Conservation (phyloP, 2,888 invertebrate species). For the Nipponacmea schrenckii region DNA sequence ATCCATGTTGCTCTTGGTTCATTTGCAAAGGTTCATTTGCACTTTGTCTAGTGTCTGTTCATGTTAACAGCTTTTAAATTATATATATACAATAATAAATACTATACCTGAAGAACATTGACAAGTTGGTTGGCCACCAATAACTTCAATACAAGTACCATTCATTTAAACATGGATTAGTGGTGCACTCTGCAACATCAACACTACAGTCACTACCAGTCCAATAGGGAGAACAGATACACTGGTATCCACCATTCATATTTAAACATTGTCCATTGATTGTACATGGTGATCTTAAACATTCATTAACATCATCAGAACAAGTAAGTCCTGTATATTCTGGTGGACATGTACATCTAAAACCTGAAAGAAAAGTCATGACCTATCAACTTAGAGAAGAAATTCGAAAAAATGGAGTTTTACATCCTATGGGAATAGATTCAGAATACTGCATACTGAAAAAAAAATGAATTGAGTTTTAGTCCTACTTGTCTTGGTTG, state of each 20-base stretch:
- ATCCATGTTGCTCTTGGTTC: too few species aligned
- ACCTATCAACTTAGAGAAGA: not conserved
- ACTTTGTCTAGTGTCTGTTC: too few species aligned
- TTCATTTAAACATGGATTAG: constrained; percentile 85
- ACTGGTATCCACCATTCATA: constrained; percentile 85
- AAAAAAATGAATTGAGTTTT: too few species aligned
- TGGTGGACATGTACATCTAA: constrained; percentile 37
- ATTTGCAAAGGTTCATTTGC: too few species aligned
- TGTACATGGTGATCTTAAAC: constrained; percentile 63
- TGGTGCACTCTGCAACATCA: constrained; percentile 82
- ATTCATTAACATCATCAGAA: constrained; percentile 87
- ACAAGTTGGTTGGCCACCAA: constrained; percentile 35
- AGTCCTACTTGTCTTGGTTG: too few species aligned
- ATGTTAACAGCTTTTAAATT: too few species aligned
- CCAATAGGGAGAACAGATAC: constrained; percentile 75
- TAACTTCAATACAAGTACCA: constrained; percentile 77
- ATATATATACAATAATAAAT: not conserved
- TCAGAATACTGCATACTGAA: too few species aligned
- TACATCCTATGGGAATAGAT: not conserved
- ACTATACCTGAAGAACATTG: constrained; percentile 31
- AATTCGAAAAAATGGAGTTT: not conserved
- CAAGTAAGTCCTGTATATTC: constrained; percentile 76
- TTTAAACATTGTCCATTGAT: constrained; percentile 81
- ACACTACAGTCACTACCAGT: constrained; percentile 41
- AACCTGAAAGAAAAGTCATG: constrained; percentile 21